Evolutionary conservation across 35 echinoderm and acorn worm species (phyloP).

Genomic region (Holothuria glaberrima): DNA sequence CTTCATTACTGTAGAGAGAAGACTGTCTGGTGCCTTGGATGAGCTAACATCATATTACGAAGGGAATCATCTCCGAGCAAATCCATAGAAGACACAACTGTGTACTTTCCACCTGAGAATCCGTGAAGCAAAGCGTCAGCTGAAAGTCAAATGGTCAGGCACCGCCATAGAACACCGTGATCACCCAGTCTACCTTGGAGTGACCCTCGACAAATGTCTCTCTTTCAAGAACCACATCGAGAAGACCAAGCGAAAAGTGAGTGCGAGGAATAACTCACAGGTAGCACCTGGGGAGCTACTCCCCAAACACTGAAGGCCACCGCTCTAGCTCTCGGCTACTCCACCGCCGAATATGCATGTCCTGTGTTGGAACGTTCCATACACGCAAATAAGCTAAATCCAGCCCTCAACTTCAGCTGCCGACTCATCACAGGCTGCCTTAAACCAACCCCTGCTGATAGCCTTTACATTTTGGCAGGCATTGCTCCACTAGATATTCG

Average conservation of each 20-base stretch:
- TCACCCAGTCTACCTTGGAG: conserved; percentile 50
- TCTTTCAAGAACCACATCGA: conserved; percentile 38
- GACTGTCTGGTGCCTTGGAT: conserved; percentile 14
- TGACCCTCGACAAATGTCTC: too few relatives aligned
- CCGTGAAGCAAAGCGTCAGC: conserved; percentile 34
- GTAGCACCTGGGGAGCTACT: not conserved
- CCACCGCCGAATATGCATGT: conserved; percentile 47
- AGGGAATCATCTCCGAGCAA: conserved; percentile 55
- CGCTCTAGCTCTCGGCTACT: too few relatives aligned
- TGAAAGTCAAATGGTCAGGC: conserved; percentile 10
- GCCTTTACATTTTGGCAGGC: too few relatives aligned
- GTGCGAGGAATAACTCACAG: not conserved
- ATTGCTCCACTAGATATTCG: conserved; percentile 1
- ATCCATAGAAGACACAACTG: conserved; percentile 68
- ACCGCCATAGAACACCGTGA: too few relatives aligned
- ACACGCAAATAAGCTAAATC: too few relatives aligned
- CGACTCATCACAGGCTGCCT: too few relatives aligned
- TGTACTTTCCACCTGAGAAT: conserved; percentile 57
- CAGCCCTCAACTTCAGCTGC: too few relatives aligned
- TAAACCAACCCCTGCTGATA: too few relatives aligned
- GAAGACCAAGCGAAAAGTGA: conserved; percentile 37
- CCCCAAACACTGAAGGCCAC: too few relatives aligned
- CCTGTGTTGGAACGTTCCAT: conserved; percentile 10
- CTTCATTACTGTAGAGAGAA: too few relatives aligned
- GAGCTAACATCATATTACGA: conserved; percentile 44